Base-by-base conservation (phyloP, 2,888 invertebrate species). In the Oxystoma pomonae region DNA sequence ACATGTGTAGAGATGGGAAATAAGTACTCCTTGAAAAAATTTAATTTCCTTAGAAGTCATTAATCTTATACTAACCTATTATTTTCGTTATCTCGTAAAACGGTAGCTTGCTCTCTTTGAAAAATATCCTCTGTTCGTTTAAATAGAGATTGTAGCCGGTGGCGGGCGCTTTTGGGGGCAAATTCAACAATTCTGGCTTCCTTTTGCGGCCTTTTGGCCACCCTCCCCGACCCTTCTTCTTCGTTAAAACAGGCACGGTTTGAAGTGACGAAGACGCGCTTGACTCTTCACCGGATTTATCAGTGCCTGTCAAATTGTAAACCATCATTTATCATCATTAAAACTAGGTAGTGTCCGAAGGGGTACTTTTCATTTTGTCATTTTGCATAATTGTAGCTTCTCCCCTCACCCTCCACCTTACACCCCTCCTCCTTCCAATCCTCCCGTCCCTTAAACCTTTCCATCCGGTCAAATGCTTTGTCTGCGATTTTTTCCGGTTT, bases 171-270 rank as follows among this genome's bases (percentile, higher is more conserved):
- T 84, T 83, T 1, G 85, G 85, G 1, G 83, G 82, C 52, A 82
- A 76, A 72, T 82, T 80, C 51, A 83, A 74, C 56, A 81, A 66
- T 66, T 82, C 82, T 16, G 82, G 82, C 73, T 85, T 85, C 21
- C 86, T 74, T 74, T 84, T 85, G 61, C 84, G 79, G 1, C 86
- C 86, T 75, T 86, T 86, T 1, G 86, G 86, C 86, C 86, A 86
- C 0, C 86, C 86, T 65, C 85, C 85, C 70, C 83, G 78, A 59
- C 81, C 78, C 74, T 84, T 84, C 58, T 77, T 78, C 58, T 72
- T 72, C 2, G 61, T 49, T 35, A 68, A 21, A 58, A 65, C 50
- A 19, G 67, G 64, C 19, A 67, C 62, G 60, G 64, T 61, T 50
- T 67, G 63, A 35, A 64, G 64, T 58, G 59, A 61, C 5, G 59